phyloP scores from a whole-genome alignment of 2,888 invertebrate genomes.

The Agrochola circellaris region DNA sequence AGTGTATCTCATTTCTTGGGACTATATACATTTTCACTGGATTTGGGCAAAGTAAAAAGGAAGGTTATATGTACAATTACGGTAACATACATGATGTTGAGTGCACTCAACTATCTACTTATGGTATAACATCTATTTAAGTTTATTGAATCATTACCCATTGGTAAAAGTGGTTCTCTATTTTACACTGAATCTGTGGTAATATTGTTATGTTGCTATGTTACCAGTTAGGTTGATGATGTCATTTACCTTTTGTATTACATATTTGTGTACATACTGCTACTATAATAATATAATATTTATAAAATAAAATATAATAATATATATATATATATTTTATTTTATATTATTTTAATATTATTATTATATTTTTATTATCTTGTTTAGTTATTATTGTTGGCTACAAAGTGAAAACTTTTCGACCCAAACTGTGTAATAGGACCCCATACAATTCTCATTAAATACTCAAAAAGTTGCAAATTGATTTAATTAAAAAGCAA shows the following conservation, averaged over 20 bases:
- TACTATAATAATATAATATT: background rate
- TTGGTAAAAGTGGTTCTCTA: background rate
- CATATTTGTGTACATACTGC: background rate
- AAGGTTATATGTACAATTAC: background rate
- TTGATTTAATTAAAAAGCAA: constrained; percentile 7
- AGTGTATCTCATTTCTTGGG: background rate
- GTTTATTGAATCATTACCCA: background rate
- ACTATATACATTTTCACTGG: background rate
- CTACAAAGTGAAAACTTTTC: background rate
- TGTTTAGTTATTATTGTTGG: background rate
- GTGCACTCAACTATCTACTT: too few species aligned
- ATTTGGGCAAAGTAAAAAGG: background rate
- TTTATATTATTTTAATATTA: too few species aligned
- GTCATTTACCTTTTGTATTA: too few species aligned
- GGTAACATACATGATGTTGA: too few species aligned
- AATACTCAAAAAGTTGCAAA: background rate
- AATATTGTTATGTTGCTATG: background rate
- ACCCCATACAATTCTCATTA: background rate
- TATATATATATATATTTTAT: too few species aligned
- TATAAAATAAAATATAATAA: too few species aligned
- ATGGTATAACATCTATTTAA: background rate
- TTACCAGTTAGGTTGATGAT: too few species aligned
- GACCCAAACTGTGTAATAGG: background rate
- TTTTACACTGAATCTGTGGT: background rate
- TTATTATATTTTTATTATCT: background rate